A percentile compares a stretch with the other conserved stretches of the same genome.
Evolutionary conservation across 2,888 invertebrate genomes (phyloP).

Genomic region (Agrotis puta): DNA sequence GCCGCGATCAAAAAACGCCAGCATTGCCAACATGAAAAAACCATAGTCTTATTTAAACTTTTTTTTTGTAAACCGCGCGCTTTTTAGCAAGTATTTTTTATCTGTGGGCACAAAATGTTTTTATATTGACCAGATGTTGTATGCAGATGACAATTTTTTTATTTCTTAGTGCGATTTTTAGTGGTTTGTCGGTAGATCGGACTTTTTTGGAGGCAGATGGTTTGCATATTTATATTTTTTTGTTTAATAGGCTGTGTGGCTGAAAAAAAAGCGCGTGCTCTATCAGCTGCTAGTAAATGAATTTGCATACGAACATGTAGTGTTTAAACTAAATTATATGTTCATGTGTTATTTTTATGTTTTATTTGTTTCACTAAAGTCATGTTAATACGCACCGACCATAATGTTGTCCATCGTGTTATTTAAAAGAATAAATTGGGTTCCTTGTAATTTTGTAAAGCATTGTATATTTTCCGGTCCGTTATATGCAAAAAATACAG

Average conservation of each 20-base stretch:
- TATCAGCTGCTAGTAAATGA: constrained; percentile 65
- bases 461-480: background rate
- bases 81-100: constrained; percentile 86
- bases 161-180: constrained; percentile 86
- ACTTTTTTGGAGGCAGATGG: constrained; percentile 87
- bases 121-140: constrained; percentile 88
- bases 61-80: constrained; percentile 74
- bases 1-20: constrained; percentile 78
- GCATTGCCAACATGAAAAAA: constrained; percentile 74
- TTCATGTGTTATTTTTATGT: constrained; percentile 9
- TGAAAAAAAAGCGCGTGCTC: constrained; percentile 66
- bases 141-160: constrained; percentile 91
- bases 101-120: constrained; percentile 79
- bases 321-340: constrained; percentile 21
- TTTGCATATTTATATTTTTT: constrained; percentile 78
- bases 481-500: background rate
- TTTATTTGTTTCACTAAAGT: background rate
- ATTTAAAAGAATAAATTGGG: background rate
- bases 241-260: constrained; percentile 67
- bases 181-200: constrained; percentile 80
- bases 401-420: background rate
- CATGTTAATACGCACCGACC: background rate
- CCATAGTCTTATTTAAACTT: constrained; percentile 77
- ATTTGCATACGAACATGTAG: constrained; percentile 57
- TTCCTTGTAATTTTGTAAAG: background rate